These are phyloP conservation scores for Centropus unirufus DNA, from an alignment of 2,113 vertebrate species.

Conservation along the genomic window DNA sequence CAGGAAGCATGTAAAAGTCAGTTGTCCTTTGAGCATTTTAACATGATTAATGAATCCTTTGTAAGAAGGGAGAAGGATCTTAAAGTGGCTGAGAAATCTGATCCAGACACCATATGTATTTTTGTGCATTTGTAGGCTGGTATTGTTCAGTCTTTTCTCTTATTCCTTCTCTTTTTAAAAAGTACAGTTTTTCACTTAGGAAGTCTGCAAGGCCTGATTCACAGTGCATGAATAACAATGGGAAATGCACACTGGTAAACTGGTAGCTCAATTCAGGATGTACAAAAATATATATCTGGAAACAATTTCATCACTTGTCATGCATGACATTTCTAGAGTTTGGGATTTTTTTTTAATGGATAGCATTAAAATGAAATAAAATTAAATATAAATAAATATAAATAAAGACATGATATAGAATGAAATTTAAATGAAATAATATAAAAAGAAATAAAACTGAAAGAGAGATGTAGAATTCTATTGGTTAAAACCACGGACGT, in stretches of 20 bases:
- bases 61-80: not conserved
- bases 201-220: not conserved
- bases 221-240: not conserved
- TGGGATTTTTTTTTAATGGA: not conserved
- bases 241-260: not conserved
- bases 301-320: not conserved
- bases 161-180: not conserved
- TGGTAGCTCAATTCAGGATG: not conserved
- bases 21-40: not conserved
- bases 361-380: too few species aligned
- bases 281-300: accelerated
- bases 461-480: too few species aligned
- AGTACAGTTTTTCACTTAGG: not conserved
- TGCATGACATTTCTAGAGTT: not conserved
- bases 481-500: not conserved
- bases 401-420: too few species aligned
- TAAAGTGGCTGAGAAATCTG: not conserved
- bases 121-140: not conserved
- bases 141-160: not conserved
- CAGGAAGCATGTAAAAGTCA: not conserved
- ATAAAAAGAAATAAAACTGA: too few species aligned
- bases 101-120: accelerated
- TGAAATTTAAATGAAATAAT: too few species aligned
- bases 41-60: not conserved
- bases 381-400: too few species aligned